Base-by-base conservation (phyloP, 2,797 vertebrate genomes). In the Cryptoblepharus egeriae region DNA sequence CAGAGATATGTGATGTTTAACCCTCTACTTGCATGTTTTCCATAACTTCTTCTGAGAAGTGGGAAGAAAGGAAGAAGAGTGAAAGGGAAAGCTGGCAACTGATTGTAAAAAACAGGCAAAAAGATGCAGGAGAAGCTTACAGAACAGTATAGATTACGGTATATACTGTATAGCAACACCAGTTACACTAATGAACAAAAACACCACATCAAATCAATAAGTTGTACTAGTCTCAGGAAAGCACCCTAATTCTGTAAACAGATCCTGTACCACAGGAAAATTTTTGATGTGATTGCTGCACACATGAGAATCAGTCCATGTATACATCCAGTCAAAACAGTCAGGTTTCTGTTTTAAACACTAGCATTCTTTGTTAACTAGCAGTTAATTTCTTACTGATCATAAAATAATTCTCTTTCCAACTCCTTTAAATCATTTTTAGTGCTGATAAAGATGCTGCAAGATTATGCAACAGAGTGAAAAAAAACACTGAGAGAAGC, bases 361-460 rank as follows among this genome's bases (percentile, higher is more conserved):
- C 15, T 22, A 0, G 0, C 22, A 11, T 71, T 26, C 42, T 67
- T 45, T 77, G 65, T 65, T n/a, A n/a, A n/a, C n/a, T n/a, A n/a
- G 6, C 6, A 80, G 76, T 89, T 79, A 85, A 74, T 71, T 81
- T 0, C 35, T 80, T 42, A 28, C 52, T 26, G 18, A 9, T 37
- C 2, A 81, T 55, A 58, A 75, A 81, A 79, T 72, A 57, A 52
- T 89, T 87, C 63, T 77, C 10, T 77, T 81, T 83, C 81, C 32
- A 39, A 61, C 55, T 81, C 55, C 2, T 18, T 5, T 77, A 71
- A 39, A 73, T 75, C 28, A 67, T 5, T 84, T 84, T 85, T 77
- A 77, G 18, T 49, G 28, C 58, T 37, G 52, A 67, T 85, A 30
- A 39, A 49, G 45, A 64, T 65, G 22, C 2, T 68, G 80, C 42